Conservation (phyloP, 37 sponge, comb jelly and placozoan genomes). For the Halichondria panicea region DNA sequence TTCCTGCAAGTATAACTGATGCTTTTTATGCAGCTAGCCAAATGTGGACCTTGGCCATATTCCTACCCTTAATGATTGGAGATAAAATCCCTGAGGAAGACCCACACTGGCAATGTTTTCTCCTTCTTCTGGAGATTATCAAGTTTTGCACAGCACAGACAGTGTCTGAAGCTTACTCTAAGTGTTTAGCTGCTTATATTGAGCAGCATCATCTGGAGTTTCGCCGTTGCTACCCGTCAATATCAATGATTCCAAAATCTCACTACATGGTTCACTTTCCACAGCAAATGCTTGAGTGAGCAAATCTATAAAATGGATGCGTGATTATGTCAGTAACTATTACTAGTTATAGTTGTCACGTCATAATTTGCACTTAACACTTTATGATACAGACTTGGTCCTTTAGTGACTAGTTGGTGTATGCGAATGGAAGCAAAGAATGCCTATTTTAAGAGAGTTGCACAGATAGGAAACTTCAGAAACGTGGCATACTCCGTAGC, state of each 20-base stretch:
- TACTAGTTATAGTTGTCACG: background rate
- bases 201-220: constrained; percentile 12
- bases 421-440: constrained; percentile 54
- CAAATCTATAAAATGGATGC: background rate
- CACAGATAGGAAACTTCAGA: constrained; percentile 27
- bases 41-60: constrained; percentile 31
- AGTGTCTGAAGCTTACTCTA: background rate
- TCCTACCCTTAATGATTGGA: constrained; percentile 15
- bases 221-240: constrained; percentile 13
- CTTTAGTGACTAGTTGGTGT: constrained; percentile 28
- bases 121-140: constrained; percentile 26
- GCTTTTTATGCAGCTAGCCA: constrained; percentile 8
- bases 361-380: background rate
- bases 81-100: constrained; percentile 25
- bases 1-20: too few species aligned
- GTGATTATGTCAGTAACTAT: background rate
- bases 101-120: constrained; percentile 34
- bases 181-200: constrained; percentile 22
- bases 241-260: constrained; percentile 3
- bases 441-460: constrained; percentile 21
- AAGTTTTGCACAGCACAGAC: background rate
- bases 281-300: constrained; percentile 4
- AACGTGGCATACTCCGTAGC: constrained; percentile 25
- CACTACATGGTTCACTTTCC: constrained; percentile 52
- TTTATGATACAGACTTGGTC: constrained; percentile 22